Evolutionary conservation across 2,888 invertebrate genomes (phyloP), one percentile per base, ranked within the genome.

Genomic region (Dyspetes luteomarginatus): DNA sequence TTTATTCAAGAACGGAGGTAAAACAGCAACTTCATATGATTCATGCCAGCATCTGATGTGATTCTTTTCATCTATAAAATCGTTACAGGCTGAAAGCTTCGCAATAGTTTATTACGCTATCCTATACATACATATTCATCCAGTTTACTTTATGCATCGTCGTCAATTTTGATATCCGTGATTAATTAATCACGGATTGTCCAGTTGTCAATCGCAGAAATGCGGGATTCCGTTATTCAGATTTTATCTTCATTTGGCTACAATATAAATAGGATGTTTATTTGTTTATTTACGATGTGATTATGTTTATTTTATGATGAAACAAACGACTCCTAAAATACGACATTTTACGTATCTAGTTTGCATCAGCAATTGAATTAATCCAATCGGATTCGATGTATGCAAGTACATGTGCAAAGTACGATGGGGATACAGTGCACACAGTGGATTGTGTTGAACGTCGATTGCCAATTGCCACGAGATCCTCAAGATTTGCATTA

Each of bases 401-500:
- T 43, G 12, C 19, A 12, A 19, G 28, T 24, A n/a, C n/a, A n/a
- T 56, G 12, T 68, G 28, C 68, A 56, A 17, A 43, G 43, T 30
- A 45, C 17, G 19, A 56, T 30, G 22, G n/a, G 24, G 2, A 4
- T 58, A 60, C 45, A 17, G 15, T 12, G 30, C 17, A 12, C 45
- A 24, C 12, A 41, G 52, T 65, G 12, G 28, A 56, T 30, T 26
- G 45, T 56, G 73, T 74, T 41, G 65, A 56, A 36, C 58, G 65
- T 36, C 56, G 64, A 65, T 64, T 64, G 77, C 69, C 68, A 69
- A 81, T 77, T 73, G 56, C 43, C 68, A 77, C 64, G 62, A 72
- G 60, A 58, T 55, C 48, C 50, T 36, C 64, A 50, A 73, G 43
- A 73, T 77, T 81, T 77, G 73, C 73, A 65, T 73, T 41, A 52